Evolutionary conservation across 2,888 invertebrate genomes (phyloP), one percentile per base, ranked within the genome.

Genomic region (Epinotia bilunana): DNA sequence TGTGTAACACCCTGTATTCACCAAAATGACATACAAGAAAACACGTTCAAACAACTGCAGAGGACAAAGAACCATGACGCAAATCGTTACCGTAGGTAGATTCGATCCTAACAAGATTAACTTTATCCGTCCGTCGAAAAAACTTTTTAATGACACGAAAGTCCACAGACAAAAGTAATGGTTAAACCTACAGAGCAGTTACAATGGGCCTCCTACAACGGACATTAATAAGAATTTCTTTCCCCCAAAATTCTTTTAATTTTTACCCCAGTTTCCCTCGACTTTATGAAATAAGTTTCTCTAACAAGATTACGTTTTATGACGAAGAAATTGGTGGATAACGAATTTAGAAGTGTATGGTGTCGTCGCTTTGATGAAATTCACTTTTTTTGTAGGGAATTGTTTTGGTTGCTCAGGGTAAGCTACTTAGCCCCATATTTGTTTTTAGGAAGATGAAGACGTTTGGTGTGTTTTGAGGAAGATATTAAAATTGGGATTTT

Each of bases 221-320:
- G 87, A 88, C 88, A 88, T 85, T 87, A 89, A 89, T 90, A 87
- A 88, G 87, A 87, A 81, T 81, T 82, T 81, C 76, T 72, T 78
- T 80, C 78, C 78, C 73, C 70, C 76, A 80, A 79, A 80, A 80
- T 80, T 84, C 85, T 88, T 91, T 92, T 91, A 90, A 92, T 91
- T 91, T 84, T 81, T 86, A 84, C 83, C 83, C 83, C 80, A 78
- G 80, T 86, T 81, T 80, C 82, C 80, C 79, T 78, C 84, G 84
- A 82, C 87, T 91, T 91, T 92, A 90, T 92, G 90, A 91, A 93
- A 92, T 91, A 93, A 93, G 90, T 92, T 93, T 90, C 83, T 85
- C 78, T 91, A 92, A 94, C 92, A 88, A 90, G 91, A 92, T 93
- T 92, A 92, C 88, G 82, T 90, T 92, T 92, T 91, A 93, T 88